Conservation (phyloP, 2,113 vertebrate species). For the Takifugu flavidus region DNA sequence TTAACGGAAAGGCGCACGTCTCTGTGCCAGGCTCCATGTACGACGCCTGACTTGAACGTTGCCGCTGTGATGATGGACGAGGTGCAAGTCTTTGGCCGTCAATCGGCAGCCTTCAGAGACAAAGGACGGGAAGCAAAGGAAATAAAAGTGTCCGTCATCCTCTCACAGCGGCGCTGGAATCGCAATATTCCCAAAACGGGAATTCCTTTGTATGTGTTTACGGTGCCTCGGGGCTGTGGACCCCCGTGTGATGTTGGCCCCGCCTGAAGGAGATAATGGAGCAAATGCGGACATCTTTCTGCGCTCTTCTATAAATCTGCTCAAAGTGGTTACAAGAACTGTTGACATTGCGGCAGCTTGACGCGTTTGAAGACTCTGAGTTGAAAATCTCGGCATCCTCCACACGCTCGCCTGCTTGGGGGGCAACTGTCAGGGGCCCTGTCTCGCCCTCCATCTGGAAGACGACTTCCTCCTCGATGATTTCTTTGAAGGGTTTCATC, state of each 20-base stretch:
- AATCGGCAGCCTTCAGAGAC: neutral
- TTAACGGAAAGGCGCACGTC: slow-evolving; percentile 9
- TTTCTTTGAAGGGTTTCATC: slow-evolving; percentile 9
- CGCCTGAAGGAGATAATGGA: slow-evolving; percentile 25
- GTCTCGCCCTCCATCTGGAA: no score
- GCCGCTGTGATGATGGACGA: slow-evolving; percentile 49
- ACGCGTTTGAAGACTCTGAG: no score
- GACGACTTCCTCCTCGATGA: slow-evolving; percentile 6
- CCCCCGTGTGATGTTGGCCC: slow-evolving; percentile 9
- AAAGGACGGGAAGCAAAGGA: no score
- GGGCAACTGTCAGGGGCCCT: no score
- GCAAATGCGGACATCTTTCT: slow-evolving; percentile 18
- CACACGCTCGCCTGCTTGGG: no score
- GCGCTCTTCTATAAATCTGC: neutral
- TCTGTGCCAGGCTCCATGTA: neutral
- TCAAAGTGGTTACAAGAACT: no score
- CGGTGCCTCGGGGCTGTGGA: slow-evolving; percentile 2
- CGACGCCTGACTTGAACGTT: slow-evolving; percentile 23
- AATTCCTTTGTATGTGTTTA: slow-evolving; percentile 8
- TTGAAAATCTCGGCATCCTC: no score
- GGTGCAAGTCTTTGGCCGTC: no score
- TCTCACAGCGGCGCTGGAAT: neutral
- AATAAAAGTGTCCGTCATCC: no score
- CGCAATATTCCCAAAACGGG: neutral
- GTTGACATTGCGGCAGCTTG: no score